Evolutionary conservation across 2,888 invertebrate species (phyloP).

Genomic region (Caenorhabditis sp.): DNA sequence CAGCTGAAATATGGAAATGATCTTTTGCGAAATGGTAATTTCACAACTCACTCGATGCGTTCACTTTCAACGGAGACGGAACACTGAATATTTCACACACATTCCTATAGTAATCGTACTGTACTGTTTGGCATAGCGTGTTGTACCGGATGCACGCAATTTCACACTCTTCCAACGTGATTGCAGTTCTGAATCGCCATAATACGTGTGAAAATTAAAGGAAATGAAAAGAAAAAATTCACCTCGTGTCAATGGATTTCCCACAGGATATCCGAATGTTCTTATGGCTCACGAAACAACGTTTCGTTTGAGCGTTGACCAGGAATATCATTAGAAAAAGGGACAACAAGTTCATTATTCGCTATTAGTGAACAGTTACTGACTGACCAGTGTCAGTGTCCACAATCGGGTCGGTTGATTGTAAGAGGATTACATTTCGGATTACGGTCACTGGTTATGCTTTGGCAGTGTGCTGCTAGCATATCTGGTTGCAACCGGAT

Average conservation of each 20-base stretch:
- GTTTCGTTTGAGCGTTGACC: slow-evolving; percentile 17
- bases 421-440: slow-evolving; percentile 56
- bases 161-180: slow-evolving; percentile 58
- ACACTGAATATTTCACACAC: slow-evolving; percentile 57
- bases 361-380: slow-evolving; percentile 45
- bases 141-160: slow-evolving; percentile 47
- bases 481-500: slow-evolving; percentile 33
- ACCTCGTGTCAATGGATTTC: slow-evolving; percentile 48
- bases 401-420: slow-evolving; percentile 48
- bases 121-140: slow-evolving; percentile 56
- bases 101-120: slow-evolving; percentile 62
- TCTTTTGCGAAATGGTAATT: neutral
- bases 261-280: slow-evolving; percentile 57
- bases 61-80: slow-evolving; percentile 54
- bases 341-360: slow-evolving; percentile 36
- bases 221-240: neutral
- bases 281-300: slow-evolving; percentile 55
- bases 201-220: slow-evolving; percentile 16
- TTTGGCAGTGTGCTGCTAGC: slow-evolving; percentile 21
- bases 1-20: slow-evolving; percentile 2
- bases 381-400: slow-evolving; percentile 26
- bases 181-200: slow-evolving; percentile 29
- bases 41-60: slow-evolving; percentile 22
- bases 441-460: slow-evolving; percentile 53
- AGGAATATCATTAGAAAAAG: slow-evolving; percentile 32